phyloP scores from a whole-genome alignment of 2,113 vertebrate genomes.

The Parus major region DNA sequence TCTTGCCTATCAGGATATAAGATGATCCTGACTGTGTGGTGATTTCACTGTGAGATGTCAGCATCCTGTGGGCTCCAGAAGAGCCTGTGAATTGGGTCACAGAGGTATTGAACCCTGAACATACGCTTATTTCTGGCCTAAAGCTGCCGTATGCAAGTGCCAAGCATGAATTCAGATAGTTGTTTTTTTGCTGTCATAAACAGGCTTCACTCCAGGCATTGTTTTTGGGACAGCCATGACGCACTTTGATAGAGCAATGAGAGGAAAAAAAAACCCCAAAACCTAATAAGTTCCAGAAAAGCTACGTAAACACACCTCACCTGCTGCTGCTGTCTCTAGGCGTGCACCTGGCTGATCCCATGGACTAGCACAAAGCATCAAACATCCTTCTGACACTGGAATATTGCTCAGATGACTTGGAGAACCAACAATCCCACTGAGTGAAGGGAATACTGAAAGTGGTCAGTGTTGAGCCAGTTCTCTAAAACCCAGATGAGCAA shows the following conservation, averaged over 20 bases:
- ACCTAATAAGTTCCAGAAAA: conserved; percentile 33
- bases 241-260: conserved; percentile 18
- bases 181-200: conserved; percentile 41
- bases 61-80: not conserved
- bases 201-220: conserved; percentile 58
- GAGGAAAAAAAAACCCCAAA: not conserved
- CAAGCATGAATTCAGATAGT: conserved; percentile 41
- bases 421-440: not conserved
- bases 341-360: not conserved
- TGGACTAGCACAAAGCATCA: not conserved
- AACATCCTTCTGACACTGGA: not conserved
- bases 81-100: conserved; percentile 3
- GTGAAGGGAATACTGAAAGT: not conserved
- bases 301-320: not conserved
- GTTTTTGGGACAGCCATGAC: conserved; percentile 48
- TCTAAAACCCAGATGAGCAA: not conserved
- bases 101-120: not conserved
- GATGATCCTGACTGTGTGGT: not conserved
- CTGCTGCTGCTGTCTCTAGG: not conserved
- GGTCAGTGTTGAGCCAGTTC: not conserved
- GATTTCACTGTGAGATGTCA: not conserved
- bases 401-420: not conserved
- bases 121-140: not conserved
- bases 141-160: not conserved
- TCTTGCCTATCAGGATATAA: not conserved